A percentile compares a stretch with the other conserved stretches of the same genome.
Evolutionary conservation across 2,113 vertebrate genomes (phyloP).

Genomic region (Oceanodroma tethys): DNA sequence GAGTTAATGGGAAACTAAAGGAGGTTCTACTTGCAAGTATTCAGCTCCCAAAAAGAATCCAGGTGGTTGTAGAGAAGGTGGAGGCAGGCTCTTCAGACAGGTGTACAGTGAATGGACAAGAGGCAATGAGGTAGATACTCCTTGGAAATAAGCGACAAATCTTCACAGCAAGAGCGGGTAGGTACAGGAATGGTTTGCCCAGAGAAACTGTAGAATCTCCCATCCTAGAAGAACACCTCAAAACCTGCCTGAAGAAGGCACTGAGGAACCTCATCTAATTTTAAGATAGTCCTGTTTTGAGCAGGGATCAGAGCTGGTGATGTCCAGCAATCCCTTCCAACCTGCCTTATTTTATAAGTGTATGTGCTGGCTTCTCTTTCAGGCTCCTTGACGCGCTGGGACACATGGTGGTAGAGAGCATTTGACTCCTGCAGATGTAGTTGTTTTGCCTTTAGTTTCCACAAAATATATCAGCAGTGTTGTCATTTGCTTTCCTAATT

Average conservation of each 20-base stretch:
- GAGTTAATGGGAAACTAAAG: not conserved
- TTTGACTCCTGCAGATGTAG: not conserved
- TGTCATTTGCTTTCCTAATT: not conserved
- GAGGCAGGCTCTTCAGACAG: not conserved
- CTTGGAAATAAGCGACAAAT: not conserved
- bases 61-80: not conserved
- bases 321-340: not conserved
- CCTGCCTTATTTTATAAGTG: not conserved
- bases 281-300: not conserved
- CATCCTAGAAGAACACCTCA: not conserved
- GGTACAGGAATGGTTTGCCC: not conserved
- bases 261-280: not conserved
- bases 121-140: not conserved
- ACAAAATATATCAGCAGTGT: not conserved
- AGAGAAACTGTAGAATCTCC: not conserved
- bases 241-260: not conserved
- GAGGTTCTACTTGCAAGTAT: not conserved
- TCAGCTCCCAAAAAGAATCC: not conserved
- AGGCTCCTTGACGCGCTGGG: not conserved
- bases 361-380: not conserved
- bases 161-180: accelerated
- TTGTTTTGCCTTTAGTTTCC: not conserved
- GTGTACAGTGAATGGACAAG: not conserved
- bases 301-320: not conserved
- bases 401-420: not conserved